Evolutionary conservation across 1,140 invertebrate species (phyloP).

Genomic region (Octopus bimaculoides): DNA sequence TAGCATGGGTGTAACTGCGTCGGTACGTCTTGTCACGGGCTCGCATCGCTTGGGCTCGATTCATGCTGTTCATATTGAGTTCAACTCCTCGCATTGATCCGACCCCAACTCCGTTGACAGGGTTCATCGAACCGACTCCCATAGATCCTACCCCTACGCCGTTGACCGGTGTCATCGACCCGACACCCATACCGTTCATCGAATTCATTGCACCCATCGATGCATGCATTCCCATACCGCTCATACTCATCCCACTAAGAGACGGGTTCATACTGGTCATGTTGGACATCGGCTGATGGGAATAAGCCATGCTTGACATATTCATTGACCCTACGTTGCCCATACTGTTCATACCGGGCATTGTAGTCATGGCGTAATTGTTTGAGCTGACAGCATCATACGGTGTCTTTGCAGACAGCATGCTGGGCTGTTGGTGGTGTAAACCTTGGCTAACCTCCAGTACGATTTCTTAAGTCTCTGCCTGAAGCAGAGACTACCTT

Average conservation of each 20-base stretch:
- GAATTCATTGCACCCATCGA: constrained; percentile 54
- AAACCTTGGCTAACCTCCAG: too few species aligned
- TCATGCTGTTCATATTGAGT: constrained; percentile 57
- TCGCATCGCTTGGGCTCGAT: constrained; percentile 62
- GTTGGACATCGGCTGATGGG: constrained; percentile 63
- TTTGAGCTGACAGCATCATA: constrained; percentile 35
- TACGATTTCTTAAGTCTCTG: too few species aligned
- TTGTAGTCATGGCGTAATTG: constrained; percentile 45
- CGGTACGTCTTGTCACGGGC: constrained; percentile 68
- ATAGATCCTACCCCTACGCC: constrained; percentile 34
- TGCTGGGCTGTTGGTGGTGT: constrained; percentile 11
- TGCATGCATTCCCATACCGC: constrained; percentile 69
- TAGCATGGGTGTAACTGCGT: constrained; percentile 93
- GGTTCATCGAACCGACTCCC: constrained; percentile 41
- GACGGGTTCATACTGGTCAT: constrained; percentile 62
- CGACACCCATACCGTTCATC: constrained; percentile 46
- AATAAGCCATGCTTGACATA: constrained; percentile 71
- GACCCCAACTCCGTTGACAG: constrained; percentile 49
- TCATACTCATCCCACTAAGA: constrained; percentile 52
- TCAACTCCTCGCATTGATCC: constrained; percentile 51
- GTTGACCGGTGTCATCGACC: constrained; percentile 31
- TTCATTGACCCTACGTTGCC: constrained; percentile 46
- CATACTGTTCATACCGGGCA: constrained; percentile 49
- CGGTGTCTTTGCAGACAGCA: constrained; percentile 24
- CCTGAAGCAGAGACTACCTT: too few species aligned